These are phyloP conservation scores for Drosophila anceps DNA, from an alignment of 2,888 invertebrate species.

Conservation along the genomic window DNA sequence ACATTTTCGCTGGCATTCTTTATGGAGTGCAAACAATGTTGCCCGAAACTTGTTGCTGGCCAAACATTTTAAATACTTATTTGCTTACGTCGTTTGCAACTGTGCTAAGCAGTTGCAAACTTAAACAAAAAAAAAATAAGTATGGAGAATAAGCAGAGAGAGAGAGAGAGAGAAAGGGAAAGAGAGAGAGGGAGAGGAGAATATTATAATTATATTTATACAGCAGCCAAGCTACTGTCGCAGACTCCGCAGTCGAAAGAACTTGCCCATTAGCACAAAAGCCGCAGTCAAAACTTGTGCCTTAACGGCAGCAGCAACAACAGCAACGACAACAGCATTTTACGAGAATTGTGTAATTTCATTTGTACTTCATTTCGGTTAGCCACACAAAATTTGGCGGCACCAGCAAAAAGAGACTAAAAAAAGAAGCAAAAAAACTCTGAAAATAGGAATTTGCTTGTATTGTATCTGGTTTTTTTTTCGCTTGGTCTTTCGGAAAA, in stretches of 20 bases:
- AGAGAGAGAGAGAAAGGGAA: constrained; percentile 7
- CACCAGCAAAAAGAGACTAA: constrained; percentile 20
- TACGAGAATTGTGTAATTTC: constrained; percentile 54
- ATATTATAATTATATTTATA: constrained; percentile 56
- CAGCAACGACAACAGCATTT: constrained; percentile 28
- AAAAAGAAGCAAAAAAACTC: constrained; percentile 9
- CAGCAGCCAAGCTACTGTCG: constrained; percentile 39
- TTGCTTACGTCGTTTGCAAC: constrained; percentile 45
- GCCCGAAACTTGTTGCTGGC: constrained; percentile 61
- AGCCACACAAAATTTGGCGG: constrained; percentile 30
- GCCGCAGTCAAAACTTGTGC: constrained; percentile 51
- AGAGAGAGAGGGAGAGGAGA: constrained; percentile 4
- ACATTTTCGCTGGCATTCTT: constrained; percentile 41
- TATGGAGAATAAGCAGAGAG: constrained; percentile 18
- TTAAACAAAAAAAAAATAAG: constrained; percentile 19
- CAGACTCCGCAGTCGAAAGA: constrained; percentile 40
- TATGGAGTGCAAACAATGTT: constrained; percentile 31
- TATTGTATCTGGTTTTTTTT: constrained; percentile 18
- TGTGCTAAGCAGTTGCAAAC: constrained; percentile 36
- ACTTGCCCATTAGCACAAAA: constrained; percentile 57
- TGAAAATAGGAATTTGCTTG: constrained; percentile 49
- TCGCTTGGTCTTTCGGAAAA: constrained; percentile 46
- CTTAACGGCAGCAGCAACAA: constrained; percentile 14
- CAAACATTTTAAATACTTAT: constrained; percentile 34
- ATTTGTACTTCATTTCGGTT: constrained; percentile 61